phyloP scores from a whole-genome alignment of 2,888 invertebrate species.

The Melolontha melolontha region DNA sequence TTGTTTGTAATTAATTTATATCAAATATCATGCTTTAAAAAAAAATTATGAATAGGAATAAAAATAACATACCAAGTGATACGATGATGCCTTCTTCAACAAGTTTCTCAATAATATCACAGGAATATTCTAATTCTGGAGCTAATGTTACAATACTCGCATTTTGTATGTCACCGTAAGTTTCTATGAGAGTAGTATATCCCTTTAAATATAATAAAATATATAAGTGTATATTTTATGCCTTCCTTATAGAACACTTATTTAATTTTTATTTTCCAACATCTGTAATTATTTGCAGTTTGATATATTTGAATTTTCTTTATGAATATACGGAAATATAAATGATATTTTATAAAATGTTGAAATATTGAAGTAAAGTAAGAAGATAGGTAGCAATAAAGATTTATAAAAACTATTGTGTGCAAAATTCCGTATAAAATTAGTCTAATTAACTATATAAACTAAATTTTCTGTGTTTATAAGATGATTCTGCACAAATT shows the following conservation, averaged over 20 bases:
- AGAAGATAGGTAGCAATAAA: too few species aligned
- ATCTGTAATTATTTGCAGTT: not conserved
- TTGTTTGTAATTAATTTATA: too few species aligned
- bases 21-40: too few species aligned
- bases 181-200: constrained; percentile 73
- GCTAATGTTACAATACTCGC: constrained; percentile 91
- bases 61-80: constrained; percentile 74
- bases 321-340: too few species aligned
- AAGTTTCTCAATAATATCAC: constrained; percentile 78
- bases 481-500: too few species aligned
- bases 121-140: constrained; percentile 84
- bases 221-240: not conserved
- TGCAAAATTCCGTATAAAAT: too few species aligned
- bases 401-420: too few species aligned
- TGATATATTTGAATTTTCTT: too few species aligned
- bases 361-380: too few species aligned
- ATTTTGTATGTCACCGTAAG: constrained; percentile 85
- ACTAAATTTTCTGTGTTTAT: too few species aligned
- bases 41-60: not conserved
- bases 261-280: not conserved
- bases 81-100: constrained; percentile 77
- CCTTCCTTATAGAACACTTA: not conserved
- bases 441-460: too few species aligned
- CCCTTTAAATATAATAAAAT: constrained; percentile 69
- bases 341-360: too few species aligned